phyloP scores from a whole-genome alignment of 2,797 vertebrate species.

The Anguilla megastoma region DNA sequence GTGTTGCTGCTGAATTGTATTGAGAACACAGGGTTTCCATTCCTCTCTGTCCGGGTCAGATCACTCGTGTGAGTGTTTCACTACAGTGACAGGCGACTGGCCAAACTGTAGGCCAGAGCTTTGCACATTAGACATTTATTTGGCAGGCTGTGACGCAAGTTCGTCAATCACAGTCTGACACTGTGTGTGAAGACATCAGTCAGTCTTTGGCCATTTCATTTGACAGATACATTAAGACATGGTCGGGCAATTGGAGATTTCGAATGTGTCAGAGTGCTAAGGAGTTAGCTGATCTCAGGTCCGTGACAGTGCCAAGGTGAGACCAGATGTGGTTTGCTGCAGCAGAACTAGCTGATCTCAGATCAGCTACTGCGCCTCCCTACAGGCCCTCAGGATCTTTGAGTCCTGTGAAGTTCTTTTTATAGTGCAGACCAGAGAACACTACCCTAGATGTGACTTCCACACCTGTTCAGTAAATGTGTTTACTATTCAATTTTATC shows the following conservation, averaged over 20 bases:
- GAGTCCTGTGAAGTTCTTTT: background rate
- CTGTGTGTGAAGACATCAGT: slow-evolving; percentile 9
- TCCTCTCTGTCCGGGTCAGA: too few relatives aligned
- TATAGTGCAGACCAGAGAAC: background rate
- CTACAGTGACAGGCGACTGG: background rate
- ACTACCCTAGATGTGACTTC: background rate
- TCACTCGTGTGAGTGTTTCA: background rate
- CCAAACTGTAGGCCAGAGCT: background rate
- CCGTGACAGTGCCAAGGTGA: too few relatives aligned
- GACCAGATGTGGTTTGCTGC: background rate
- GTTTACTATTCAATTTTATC: background rate
- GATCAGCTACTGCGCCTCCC: background rate
- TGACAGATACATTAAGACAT: background rate
- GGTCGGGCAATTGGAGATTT: background rate
- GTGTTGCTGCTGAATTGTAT: background rate
- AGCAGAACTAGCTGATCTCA: background rate
- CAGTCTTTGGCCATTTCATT: background rate
- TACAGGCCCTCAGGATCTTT: background rate
- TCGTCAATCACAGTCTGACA: slow-evolving; percentile 10
- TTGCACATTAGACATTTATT: background rate
- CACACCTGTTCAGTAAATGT: background rate
- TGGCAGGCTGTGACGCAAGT: background rate
- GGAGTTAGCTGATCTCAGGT: background rate
- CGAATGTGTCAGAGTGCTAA: background rate
- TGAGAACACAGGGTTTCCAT: background rate